phyloP scores from a whole-genome alignment of 2,797 vertebrate species.

The Lithobates pipiens region DNA sequence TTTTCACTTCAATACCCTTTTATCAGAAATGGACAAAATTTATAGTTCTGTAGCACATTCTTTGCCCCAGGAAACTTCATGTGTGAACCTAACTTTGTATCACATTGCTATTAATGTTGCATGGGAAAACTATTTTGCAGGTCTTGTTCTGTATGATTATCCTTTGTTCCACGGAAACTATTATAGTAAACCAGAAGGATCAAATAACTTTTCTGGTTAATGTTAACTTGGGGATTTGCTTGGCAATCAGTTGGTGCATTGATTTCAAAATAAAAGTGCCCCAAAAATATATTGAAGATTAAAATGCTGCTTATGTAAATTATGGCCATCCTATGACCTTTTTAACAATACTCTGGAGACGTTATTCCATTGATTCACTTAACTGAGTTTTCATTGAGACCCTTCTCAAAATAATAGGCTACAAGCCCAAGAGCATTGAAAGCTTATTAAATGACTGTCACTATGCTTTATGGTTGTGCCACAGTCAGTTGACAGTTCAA shows the following conservation, averaged over 20 bases:
- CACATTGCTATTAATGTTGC: too few relatives aligned
- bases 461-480: neutral
- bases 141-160: neutral
- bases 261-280: neutral
- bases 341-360: neutral
- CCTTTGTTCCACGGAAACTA: too few relatives aligned
- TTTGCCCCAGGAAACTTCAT: too few relatives aligned
- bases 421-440: neutral
- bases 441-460: neutral
- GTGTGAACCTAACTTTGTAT: too few relatives aligned
- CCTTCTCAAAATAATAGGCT: neutral
- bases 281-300: neutral
- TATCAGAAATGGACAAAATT: too few relatives aligned
- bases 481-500: neutral
- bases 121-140: too few relatives aligned
- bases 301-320: neutral
- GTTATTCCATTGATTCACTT: neutral
- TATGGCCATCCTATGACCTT: neutral
- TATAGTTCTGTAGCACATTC: too few relatives aligned
- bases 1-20: too few relatives aligned
- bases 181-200: too few relatives aligned
- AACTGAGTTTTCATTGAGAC: neutral
- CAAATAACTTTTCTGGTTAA: neutral
- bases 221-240: neutral
- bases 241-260: neutral